A percentile compares a stretch with the other conserved stretches of the same genome.
These are phyloP conservation scores for Xyrichtys novacula DNA, from an alignment of 2,797 vertebrate genomes.

Conservation along the genomic window DNA sequence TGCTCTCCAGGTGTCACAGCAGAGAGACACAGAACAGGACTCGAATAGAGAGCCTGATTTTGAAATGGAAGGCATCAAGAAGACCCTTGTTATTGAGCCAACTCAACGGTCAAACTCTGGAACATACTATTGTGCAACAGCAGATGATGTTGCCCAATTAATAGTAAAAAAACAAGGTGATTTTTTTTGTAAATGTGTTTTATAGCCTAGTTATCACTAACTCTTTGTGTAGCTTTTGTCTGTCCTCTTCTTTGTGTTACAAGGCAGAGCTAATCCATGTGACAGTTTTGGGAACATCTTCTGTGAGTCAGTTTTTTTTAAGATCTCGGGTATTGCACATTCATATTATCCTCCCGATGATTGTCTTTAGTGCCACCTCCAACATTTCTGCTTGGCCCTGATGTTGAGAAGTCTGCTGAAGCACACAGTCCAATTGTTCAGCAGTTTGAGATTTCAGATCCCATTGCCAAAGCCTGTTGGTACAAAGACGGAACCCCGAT, in stretches of 20 bases:
- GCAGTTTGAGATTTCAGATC: conserved; percentile 89
- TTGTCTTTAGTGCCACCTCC: conserved; percentile 79
- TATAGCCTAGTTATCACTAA: conserved; percentile 68
- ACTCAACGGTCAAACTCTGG: conserved; percentile 86
- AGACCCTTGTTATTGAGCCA: conserved; percentile 87
- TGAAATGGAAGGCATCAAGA: conserved; percentile 78
- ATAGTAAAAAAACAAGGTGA: conserved; percentile 91
- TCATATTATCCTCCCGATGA: conserved; percentile 71
- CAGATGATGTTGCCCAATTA: conserved; percentile 91
- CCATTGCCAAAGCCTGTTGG: conserved; percentile 85
- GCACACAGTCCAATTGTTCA: conserved; percentile 83
- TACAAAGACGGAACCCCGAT: conserved; percentile 87
- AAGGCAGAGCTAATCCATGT: conserved; percentile 53
- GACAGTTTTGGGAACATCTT: conserved; percentile 27
- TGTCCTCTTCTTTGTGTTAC: conserved; percentile 55
- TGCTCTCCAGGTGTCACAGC: conserved; percentile 79
- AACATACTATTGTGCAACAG: conserved; percentile 90
- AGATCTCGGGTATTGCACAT: conserved; percentile 41
- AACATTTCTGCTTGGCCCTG: conserved; percentile 71
- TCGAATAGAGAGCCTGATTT: conserved; percentile 72
- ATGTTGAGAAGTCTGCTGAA: conserved; percentile 76
- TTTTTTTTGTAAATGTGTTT: conserved; percentile 70
- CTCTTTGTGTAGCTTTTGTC: conserved; percentile 59
- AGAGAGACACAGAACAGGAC: conserved; percentile 85
- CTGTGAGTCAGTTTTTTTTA: conserved; percentile 49